phyloP scores from a whole-genome alignment of 2,888 invertebrate species.

The Lithodes maja region DNA sequence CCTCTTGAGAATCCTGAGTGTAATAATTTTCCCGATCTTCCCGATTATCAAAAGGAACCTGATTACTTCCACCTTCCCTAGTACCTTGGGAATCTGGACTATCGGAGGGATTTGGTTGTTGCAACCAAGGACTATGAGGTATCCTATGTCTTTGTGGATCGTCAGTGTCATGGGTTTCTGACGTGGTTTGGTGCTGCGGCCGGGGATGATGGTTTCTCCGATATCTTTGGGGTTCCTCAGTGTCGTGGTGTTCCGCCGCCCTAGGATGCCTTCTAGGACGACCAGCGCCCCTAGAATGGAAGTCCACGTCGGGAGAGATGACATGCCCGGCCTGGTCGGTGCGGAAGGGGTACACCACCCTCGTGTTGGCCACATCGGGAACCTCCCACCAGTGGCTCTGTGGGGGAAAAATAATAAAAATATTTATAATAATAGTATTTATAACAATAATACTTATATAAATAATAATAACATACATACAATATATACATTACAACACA shows the following conservation, averaged over 20 bases:
- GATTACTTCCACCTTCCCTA: not conserved
- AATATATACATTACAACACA: too few species aligned
- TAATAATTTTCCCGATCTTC: conserved; percentile 4
- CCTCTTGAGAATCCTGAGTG: not conserved
- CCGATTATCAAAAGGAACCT: not conserved
- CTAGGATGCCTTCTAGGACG: not conserved
- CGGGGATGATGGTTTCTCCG: too few species aligned
- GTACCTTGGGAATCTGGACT: not conserved
- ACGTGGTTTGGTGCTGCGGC: not conserved
- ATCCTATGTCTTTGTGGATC: not conserved
- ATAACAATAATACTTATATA: too few species aligned
- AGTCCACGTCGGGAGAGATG: conserved; percentile 44
- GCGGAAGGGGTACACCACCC: conserved; percentile 48
- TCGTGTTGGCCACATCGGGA: conserved; percentile 22
- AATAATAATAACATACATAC: too few species aligned
- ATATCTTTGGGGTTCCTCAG: too few species aligned
- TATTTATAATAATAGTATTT: too few species aligned
- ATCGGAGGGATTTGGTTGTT: too few species aligned
- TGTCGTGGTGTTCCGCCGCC: not conserved
- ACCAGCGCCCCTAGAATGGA: not conserved
- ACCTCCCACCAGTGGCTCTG: conserved; percentile 27
- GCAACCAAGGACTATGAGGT: too few species aligned
- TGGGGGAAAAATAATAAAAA: not conserved
- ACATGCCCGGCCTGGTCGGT: conserved; percentile 44
- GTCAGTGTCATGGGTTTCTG: not conserved